These are phyloP conservation scores for Poeciliopsis paucimaculata DNA, from an alignment of 2,797 vertebrate genomes.

Conservation along the genomic window DNA sequence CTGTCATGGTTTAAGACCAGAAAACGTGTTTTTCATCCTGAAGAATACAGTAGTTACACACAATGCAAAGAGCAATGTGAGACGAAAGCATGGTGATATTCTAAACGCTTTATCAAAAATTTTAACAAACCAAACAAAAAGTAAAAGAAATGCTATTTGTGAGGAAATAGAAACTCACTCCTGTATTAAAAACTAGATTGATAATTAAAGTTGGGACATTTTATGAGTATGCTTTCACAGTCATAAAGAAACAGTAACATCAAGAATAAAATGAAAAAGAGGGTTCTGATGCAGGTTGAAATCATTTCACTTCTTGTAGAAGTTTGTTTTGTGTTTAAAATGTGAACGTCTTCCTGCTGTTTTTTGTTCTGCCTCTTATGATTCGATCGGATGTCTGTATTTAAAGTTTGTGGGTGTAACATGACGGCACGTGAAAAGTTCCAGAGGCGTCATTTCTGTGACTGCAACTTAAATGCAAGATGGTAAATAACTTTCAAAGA, in stretches of 20 bases:
- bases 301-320: not conserved
- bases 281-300: not conserved
- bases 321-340: not conserved
- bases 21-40: not conserved
- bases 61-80: not conserved
- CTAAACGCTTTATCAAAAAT: not conserved
- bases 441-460: not conserved
- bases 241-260: not conserved
- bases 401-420: not conserved
- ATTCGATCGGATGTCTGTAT: not conserved
- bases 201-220: not conserved
- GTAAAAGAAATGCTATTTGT: not conserved
- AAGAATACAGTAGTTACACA: not conserved
- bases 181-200: not conserved
- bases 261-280: not conserved
- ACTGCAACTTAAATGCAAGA: not conserved
- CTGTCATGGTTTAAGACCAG: not conserved
- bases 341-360: not conserved
- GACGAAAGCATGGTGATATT: not conserved
- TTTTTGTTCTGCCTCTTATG: not conserved
- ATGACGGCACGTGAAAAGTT: not conserved
- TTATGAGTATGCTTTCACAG: not conserved
- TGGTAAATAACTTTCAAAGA: not conserved
- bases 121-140: not conserved
- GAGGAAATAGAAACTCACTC: not conserved